Conservation (phyloP, 2,113 vertebrate species). For the Micromys minutus region DNA sequence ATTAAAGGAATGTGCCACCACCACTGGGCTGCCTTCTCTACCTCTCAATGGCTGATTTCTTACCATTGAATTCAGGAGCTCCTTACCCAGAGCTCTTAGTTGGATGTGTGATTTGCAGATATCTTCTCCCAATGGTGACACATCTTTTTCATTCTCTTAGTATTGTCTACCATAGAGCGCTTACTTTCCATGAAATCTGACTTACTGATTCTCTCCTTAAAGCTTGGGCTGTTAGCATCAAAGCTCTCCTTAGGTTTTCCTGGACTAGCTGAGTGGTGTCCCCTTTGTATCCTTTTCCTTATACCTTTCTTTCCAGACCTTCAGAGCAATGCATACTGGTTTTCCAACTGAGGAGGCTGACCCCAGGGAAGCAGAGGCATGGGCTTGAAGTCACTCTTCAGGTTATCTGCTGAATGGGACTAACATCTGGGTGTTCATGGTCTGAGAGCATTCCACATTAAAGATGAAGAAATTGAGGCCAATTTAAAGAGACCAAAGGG, state of each 20-base stretch:
- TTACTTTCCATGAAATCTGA: constrained; percentile 40
- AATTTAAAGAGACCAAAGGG: neutral
- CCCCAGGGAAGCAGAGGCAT: neutral
- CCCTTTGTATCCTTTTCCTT: neutral
- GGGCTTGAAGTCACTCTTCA: neutral
- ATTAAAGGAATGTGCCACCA: neutral
- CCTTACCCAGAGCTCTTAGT: constrained; percentile 6
- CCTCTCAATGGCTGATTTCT: constrained; percentile 39
- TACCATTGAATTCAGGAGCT: neutral
- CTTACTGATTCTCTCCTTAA: constrained; percentile 19
- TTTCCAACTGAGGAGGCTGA: neutral
- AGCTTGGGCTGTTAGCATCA: neutral
- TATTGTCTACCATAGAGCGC: neutral
- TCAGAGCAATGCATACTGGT: neutral
- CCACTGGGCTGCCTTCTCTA: neutral
- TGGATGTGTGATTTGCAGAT: neutral
- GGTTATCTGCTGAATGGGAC: neutral
- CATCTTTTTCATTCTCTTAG: neutral
- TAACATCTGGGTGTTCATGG: neutral
- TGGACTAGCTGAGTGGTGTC: neutral
- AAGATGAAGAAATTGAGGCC: constrained; percentile 27
- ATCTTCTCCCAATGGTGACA: neutral
- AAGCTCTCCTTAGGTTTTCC: constrained; percentile 51
- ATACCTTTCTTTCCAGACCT: neutral
- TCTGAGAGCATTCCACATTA: neutral